Percentiles rank a stretch among this genome's conserved stretches.
phyloP scores from a whole-genome alignment of 2,113 vertebrate genomes.

The Lepus americanus region DNA sequence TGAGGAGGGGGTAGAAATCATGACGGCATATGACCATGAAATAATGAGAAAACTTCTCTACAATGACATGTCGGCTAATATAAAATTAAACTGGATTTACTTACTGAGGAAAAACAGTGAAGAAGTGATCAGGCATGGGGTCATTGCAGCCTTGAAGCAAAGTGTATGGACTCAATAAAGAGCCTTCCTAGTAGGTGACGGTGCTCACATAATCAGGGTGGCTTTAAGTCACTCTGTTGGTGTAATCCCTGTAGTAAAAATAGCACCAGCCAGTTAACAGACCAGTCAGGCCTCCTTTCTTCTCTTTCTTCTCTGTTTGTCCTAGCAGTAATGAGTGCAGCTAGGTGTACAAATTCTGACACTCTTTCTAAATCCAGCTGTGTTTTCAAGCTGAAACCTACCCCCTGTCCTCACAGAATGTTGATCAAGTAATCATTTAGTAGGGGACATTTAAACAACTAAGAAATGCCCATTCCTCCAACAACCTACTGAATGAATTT shows the following conservation, averaged over 20 bases:
- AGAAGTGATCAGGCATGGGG: neutral
- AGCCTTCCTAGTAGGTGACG: neutral
- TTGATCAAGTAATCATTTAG: constrained; percentile 9
- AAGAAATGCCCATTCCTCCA: neutral
- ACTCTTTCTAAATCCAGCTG: neutral
- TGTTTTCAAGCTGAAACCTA: neutral
- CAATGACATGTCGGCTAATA: neutral
- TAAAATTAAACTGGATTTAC: neutral
- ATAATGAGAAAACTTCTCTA: neutral
- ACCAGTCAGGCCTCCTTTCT: neutral
- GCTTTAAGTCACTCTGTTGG: neutral
- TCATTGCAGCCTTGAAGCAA: neutral
- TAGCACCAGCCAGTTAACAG: neutral
- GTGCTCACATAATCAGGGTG: neutral
- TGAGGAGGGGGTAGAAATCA: neutral
- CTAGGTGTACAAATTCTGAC: neutral
- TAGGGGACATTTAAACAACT: neutral
- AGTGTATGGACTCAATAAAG: neutral
- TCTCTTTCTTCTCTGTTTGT: neutral
- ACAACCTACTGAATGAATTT: neutral
- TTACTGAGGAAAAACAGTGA: neutral
- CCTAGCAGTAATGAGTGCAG: neutral
- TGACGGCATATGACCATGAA: neutral
- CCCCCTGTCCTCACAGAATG: neutral
- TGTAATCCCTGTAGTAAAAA: neutral